Conservation (phyloP, 2,888 invertebrate species). For the Leptopilina myrica region DNA sequence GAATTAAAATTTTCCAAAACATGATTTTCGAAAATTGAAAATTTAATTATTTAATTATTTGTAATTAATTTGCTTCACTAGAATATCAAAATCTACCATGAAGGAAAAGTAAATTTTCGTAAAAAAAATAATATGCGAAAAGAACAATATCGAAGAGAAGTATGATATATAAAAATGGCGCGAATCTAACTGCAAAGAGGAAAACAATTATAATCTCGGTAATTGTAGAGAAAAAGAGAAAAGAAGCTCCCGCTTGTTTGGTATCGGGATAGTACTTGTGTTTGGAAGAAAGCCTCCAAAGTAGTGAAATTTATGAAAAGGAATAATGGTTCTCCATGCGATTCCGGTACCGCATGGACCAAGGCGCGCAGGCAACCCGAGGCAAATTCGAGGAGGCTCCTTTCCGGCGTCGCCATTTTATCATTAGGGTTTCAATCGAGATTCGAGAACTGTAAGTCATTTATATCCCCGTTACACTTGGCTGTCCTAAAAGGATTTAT, state of each 20-base stretch:
- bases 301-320: constrained; percentile 25
- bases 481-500: constrained; percentile 66
- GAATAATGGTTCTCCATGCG: constrained; percentile 39
- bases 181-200: background rate
- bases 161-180: no score
- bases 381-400: constrained; percentile 35
- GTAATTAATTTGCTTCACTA: no score
- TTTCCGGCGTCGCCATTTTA: constrained; percentile 68
- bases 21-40: no score
- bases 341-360: constrained; percentile 21
- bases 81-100: no score
- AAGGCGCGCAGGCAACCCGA: constrained; percentile 16
- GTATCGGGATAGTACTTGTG: background rate
- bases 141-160: no score
- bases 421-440: constrained; percentile 70
- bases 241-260: background rate
- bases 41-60: no score
- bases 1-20: no score
- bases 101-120: no score
- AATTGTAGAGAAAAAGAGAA: background rate
- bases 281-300: constrained; percentile 37
- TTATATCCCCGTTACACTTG: constrained; percentile 61
- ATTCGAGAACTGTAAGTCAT: constrained; percentile 68
- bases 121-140: no score
- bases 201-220: background rate